These are phyloP conservation scores for Chaetops frenatus DNA, from an alignment of 2,113 vertebrate genomes.

Conservation along the genomic window DNA sequence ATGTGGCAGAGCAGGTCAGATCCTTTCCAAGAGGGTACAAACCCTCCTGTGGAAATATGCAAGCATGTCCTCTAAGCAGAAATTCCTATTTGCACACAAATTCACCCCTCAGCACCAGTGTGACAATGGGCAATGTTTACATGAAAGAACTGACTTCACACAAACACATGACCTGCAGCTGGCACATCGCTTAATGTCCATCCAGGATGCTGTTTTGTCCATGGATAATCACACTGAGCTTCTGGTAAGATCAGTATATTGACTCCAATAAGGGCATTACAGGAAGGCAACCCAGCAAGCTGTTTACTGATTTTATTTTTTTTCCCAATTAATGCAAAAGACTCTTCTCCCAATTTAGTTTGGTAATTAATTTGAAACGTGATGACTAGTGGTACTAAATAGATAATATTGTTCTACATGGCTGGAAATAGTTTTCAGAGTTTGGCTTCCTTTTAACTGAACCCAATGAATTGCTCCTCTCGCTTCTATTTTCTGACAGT, in stretches of 20 bases:
- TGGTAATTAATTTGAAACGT: not conserved
- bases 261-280: not conserved
- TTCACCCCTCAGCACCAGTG: not conserved
- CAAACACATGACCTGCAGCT: not conserved
- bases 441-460: not conserved
- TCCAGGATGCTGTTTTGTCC: not conserved
- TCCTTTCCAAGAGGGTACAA: not conserved
- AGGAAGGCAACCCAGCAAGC: not conserved
- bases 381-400: not conserved
- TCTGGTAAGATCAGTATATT: not conserved
- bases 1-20: not conserved
- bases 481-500: not conserved
- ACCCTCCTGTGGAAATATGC: not conserved
- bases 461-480: not conserved
- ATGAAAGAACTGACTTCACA: too few species aligned
- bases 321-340: not conserved
- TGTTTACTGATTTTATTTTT: not conserved
- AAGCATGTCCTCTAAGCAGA: not conserved
- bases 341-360: not conserved
- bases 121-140: rapidly evolving
- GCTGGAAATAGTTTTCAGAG: not conserved
- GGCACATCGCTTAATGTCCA: not conserved
- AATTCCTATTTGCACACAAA: not conserved
- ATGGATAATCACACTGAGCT: not conserved
- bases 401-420: not conserved